A percentile compares a stretch with the other conserved stretches of the same genome.
Conservation (phyloP, 2,797 vertebrate species). For the Karalla daura region DNA sequence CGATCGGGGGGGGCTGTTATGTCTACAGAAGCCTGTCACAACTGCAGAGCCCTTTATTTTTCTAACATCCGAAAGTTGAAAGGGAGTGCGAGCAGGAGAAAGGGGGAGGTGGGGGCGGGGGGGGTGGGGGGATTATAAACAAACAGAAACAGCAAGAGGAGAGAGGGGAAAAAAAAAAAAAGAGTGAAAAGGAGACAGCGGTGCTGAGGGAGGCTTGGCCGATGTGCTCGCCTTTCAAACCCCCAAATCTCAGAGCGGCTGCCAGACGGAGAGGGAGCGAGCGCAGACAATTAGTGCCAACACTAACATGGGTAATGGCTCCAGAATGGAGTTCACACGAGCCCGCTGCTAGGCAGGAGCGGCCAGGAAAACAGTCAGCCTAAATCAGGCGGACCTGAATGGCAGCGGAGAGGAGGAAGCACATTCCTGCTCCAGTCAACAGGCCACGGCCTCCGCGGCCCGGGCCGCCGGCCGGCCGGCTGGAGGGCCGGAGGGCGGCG, state of each 20-base stretch:
- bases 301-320: conserved; percentile 82
- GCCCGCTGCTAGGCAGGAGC: conserved; percentile 57
- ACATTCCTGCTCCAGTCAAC: conserved; percentile 71
- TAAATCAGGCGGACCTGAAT: conserved; percentile 77
- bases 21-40: conserved; percentile 72
- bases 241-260: conserved; percentile 68
- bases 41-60: conserved; percentile 61
- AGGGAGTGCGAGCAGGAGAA: conserved; percentile 57
- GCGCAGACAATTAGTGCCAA: conserved; percentile 82
- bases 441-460: conserved; percentile 54
- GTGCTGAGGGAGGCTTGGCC: conserved; percentile 63
- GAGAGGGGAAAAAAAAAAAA: conserved; percentile 44
- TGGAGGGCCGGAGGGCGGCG: conserved; percentile 60
- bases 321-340: conserved; percentile 80
- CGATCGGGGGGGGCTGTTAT: conserved; percentile 71
- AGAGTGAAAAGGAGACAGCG: conserved; percentile 65
- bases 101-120: too few species aligned
- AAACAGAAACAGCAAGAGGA: conserved; percentile 61
- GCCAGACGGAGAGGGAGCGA: conserved; percentile 72
- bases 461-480: conserved; percentile 57
- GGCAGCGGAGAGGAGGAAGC: conserved; percentile 73
- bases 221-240: conserved; percentile 60
- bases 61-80: conserved; percentile 61
- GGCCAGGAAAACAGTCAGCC: conserved; percentile 76
- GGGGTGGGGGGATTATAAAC: conserved; percentile 60